Base-by-base conservation (phyloP, 64 coral and sea anemone species). In the Pocillopora damicornis region DNA sequence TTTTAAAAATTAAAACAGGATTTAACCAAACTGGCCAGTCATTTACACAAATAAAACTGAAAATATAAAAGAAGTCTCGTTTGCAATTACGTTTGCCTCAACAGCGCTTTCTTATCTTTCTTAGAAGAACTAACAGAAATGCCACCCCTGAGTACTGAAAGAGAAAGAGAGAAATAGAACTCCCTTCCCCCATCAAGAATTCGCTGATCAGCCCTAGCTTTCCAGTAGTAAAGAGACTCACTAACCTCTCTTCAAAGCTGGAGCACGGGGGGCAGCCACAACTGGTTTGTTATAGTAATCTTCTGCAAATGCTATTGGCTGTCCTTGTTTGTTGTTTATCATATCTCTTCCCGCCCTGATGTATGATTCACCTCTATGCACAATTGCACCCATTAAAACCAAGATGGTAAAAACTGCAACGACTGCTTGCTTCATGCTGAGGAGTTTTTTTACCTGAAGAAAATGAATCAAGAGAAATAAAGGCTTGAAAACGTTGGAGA, bases 321-420 rank as follows among this genome's bases (percentile, higher is more conserved):
- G 15, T n/a, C 61, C 30, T 67, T 35, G 9, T 2, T 30, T 81
- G 13, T 66, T 66, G 63, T 83, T 45, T 5, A n/a, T 22, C 61
- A 83, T 83, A n/a, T 45, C 61, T 68, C 80, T 63, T 20, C 80
- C 80, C 1, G 15, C 34, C 30, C 80, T 66, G 3, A 83, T 17
- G 23, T 22, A 67, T 35, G 80, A 67, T 36, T 83, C 61, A 8
- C 80, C 63, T 65, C 22, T 83, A 20, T 83, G 61, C 63, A 68
- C 80, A 83, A 67, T 18, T 13, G 35, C 63, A 11, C 15, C 34
- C 61, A 83, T 67, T 9, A 83, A 16, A 42, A 83, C 37, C 4
- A 83, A 35, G 63, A 83, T 83, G 38, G 35, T 63, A 36, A 83
- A 63, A 1, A 35, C 80, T 13, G 34, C 42, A 4, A 64, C 80